Conservation (phyloP, 1,140 invertebrate species). For the Oscheius sp. region DNA sequence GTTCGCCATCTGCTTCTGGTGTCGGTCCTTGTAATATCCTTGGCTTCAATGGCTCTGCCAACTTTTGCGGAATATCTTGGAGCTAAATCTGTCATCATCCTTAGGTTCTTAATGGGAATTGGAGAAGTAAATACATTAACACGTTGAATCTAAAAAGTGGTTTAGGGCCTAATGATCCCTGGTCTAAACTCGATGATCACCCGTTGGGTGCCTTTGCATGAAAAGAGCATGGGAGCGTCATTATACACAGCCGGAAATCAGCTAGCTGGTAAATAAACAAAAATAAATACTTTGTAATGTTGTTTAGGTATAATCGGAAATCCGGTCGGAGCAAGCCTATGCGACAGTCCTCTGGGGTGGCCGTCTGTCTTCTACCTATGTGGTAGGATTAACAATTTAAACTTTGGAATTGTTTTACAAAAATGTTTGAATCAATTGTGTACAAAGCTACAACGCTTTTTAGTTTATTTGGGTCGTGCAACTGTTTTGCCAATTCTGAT, state of each 20-base stretch:
- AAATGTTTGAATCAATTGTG: not conserved
- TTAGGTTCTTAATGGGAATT: slow-evolving; percentile 20
- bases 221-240: slow-evolving; percentile 20
- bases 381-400: slow-evolving; percentile 9
- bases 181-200: slow-evolving; percentile 19
- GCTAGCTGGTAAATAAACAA: not conserved
- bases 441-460: too few species aligned
- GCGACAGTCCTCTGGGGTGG: slow-evolving; percentile 19
- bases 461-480: too few species aligned
- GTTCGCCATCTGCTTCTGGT: slow-evolving; percentile 11
- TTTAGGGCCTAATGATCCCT: slow-evolving; percentile 22
- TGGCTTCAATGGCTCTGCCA: slow-evolving; percentile 10
- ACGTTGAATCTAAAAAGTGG: not conserved
- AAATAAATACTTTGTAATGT: not conserved
- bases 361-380: slow-evolving; percentile 19
- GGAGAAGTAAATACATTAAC: slow-evolving; percentile 2
- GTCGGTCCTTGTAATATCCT: not conserved
- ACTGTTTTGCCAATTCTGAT: too few species aligned
- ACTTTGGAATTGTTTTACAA: not conserved
- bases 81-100: not conserved
- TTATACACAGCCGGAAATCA: slow-evolving; percentile 31
- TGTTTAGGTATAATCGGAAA: slow-evolving; percentile 23
- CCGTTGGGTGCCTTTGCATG: slow-evolving; percentile 26
- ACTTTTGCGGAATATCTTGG: not conserved
- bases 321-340: slow-evolving; percentile 2